Evolutionary conservation across 2,888 invertebrate genomes (phyloP), one percentile per base, ranked within the genome.

Genomic region (Aleiodes leptofemur): DNA sequence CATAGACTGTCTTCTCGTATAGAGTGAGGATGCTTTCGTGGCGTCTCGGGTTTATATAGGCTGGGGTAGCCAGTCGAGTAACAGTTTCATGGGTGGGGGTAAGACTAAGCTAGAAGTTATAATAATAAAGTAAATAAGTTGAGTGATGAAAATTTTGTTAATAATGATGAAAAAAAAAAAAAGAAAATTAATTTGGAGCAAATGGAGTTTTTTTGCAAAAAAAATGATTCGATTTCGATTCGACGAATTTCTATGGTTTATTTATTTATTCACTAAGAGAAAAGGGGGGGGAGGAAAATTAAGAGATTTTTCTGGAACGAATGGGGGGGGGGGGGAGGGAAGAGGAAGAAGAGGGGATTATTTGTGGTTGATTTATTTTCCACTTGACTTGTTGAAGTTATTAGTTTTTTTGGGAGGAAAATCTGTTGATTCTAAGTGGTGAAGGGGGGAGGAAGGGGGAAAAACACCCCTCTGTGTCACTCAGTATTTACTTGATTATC

Each of bases 31-130:
- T 84, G 85, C 83, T 85, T 84, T 84, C 83, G 85, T 83, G 81
- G 81, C 83, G 83, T 79, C 84, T 82, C 81, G 84, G 83, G 87
- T 85, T 87, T 88, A 88, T 88, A 88, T 88, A 88, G 86, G 84
- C 84, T 83, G 86, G 82, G 84, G 83, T 85, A 86, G 83, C 82
- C 76, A 83, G 80, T 74, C 75, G 75, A 73, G 43, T 43, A 43
- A 70, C 74, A 23, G 61, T 68, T 64, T 76, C 74, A 64, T 79
- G 81, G 81, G 83, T 82, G 83, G 83, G 83, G 81, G 82, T 72
- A 77, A 79, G 82, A 81, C 83, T 80, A 81, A 81, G 81, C 83
- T 83, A 84, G 83, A 83, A 84, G 82, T 85, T 84, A 81, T 82
- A 85, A 84, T 84, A 83, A 84, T 80, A 77, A 56, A 78, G 78